Base-by-base conservation (phyloP, 1,140 invertebrate species). In the Drosophila varians region DNA sequence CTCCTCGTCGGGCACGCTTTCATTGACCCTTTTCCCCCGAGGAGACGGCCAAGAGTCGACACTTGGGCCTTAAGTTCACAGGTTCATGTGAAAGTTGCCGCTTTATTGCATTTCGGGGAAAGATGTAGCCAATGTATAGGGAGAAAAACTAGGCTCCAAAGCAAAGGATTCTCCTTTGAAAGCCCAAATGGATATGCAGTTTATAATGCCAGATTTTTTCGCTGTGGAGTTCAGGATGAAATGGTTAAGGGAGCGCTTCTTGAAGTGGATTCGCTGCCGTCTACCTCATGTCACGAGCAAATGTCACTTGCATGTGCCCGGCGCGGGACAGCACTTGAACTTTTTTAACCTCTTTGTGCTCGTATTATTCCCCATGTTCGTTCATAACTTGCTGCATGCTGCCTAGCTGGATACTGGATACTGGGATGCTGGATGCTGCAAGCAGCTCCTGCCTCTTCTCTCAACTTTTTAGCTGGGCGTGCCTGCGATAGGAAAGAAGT, bases 231-330 rank as follows among this genome's bases (percentile, higher is more conserved):
- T 5, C 9, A 42, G 65, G 45, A 28, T 40, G 49, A 36, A 28
- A 23, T 46, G 42, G 66, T 46, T 42, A 49, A 16, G 38, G 40
- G 40, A 31, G 71, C 36, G 57, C 53, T 55, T 80, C 80, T 87
- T 86, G 23, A 73, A 86, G 80, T 86, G 80, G 76, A 65, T 55
- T 60, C 64, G 58, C 38, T 71, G 46, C 52, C 77, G 77, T 80
- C 77, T 83, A 75, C 80, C 76, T 75, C 72, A 87, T 80, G 77
- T 86, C 80, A 87, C 80, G 80, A 86, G 82, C 82, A 87, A 87
- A 86, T 86, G 80, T 86, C 80, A 86, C 80, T 86, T 65, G 82
- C 76, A 80, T 84, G 80, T 48, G 82, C 82, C 57, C 51, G 61
- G 42, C 69, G 46, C 80, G 82, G 76, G 75, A 64, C 55, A 82